phyloP scores from a whole-genome alignment of 1,140 invertebrate species.

The Heterodera schachtii region DNA sequence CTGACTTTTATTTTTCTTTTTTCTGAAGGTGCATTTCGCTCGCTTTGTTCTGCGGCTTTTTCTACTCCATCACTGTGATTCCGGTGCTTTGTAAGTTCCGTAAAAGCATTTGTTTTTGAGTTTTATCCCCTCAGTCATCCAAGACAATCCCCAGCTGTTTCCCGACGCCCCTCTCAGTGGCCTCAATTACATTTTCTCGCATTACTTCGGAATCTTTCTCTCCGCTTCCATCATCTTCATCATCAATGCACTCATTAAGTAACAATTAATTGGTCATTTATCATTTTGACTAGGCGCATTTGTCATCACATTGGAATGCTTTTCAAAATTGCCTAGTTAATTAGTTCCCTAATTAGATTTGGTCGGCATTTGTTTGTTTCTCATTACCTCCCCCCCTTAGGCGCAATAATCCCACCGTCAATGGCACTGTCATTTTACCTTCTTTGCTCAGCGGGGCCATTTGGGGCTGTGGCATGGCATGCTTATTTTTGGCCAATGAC shows the following conservation, averaged over 20 bases:
- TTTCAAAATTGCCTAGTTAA: no score
- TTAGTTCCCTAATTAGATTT: no score
- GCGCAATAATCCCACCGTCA: constrained; percentile 39
- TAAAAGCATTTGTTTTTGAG: not conserved
- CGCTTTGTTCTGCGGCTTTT: constrained; percentile 46
- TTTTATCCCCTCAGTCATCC: constrained; percentile 22
- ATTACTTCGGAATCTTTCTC: constrained; percentile 51
- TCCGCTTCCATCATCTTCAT: constrained; percentile 41
- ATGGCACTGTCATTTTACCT: constrained; percentile 35
- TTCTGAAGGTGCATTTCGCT: constrained; percentile 41
- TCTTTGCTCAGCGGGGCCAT: constrained; percentile 38
- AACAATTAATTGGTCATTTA: not conserved
- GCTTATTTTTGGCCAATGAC: constrained; percentile 37
- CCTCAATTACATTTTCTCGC: constrained; percentile 45
- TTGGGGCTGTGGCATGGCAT: constrained; percentile 46
- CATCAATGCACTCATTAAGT: constrained; percentile 36
- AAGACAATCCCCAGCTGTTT: constrained; percentile 36
- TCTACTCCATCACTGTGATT: constrained; percentile 39
- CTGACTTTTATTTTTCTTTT: not conserved
- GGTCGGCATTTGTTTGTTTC: not conserved
- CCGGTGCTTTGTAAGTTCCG: constrained; percentile 39
- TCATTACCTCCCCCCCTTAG: constrained; percentile 11
- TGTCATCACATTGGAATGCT: no score
- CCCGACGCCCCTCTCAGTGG: constrained; percentile 28
- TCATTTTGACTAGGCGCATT: not conserved